Evolutionary conservation across 2,888 invertebrate species (phyloP).

Genomic region (Spilosoma lubricipeda): DNA sequence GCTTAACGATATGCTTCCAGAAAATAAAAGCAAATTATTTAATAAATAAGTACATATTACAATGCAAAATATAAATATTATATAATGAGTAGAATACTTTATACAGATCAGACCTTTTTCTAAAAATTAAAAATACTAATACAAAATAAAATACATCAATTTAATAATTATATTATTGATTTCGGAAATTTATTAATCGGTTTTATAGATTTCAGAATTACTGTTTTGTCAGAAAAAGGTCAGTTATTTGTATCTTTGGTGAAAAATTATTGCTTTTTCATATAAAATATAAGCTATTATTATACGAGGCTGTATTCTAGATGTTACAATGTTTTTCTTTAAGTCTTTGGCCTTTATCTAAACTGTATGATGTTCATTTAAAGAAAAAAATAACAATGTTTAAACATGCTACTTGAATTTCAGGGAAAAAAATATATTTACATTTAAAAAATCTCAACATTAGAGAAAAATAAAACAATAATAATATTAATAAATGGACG

Average conservation of each 20-base stretch:
- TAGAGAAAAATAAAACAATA: conserved; percentile 59
- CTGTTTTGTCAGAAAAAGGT: conserved; percentile 62
- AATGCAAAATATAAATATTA: conserved; percentile 46
- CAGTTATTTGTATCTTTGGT: conserved; percentile 70
- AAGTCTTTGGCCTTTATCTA: conserved; percentile 84
- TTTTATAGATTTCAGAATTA: conserved; percentile 9
- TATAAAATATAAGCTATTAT: conserved; percentile 56
- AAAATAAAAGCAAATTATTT: conserved; percentile 68
- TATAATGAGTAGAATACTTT: conserved; percentile 50
- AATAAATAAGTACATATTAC: conserved; percentile 62
- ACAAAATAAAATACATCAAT: not conserved
- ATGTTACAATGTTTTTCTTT: conserved; percentile 60
- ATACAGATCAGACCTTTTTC: conserved; percentile 51
- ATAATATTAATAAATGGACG: conserved; percentile 76
- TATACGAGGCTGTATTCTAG: conserved; percentile 57
- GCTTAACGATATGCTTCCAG: conserved; percentile 79
- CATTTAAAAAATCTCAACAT: conserved; percentile 58
- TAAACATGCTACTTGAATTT: conserved; percentile 56
- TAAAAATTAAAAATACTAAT: conserved; percentile 24
- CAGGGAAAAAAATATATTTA: conserved; percentile 47
- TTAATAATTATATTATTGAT: not conserved
- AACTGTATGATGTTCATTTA: conserved; percentile 79
- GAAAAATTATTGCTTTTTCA: conserved; percentile 71
- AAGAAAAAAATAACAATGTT: conserved; percentile 52
- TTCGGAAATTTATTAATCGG: not conserved